Base-by-base conservation (phyloP, 2,797 vertebrate genomes). In the Microctenopoma steveboyesi region DNA sequence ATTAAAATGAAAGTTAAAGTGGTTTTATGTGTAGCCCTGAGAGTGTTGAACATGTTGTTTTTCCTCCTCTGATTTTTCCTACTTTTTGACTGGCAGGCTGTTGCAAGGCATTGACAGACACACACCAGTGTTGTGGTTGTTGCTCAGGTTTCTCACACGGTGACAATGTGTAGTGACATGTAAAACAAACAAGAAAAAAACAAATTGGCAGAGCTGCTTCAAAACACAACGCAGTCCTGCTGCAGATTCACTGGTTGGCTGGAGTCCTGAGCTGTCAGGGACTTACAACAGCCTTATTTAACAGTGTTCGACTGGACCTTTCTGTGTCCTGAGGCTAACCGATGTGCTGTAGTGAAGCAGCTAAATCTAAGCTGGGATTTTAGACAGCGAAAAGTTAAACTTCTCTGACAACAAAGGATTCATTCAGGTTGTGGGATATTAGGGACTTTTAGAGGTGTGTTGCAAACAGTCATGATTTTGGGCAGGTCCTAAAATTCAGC, bases 21-120 rank as follows among this genome's bases (percentile, higher is more conserved):
- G 25, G 11, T 15, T 28, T 47, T 8, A 12, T 9, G 8, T 33
- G 30, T 5, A 51, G n/a, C 40, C 15, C 8, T 53, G 61, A 52
- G 48, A 59, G 60, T 55, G 50, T 55, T 18, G 2, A 13, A 30
- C 25, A 15, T 13, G 25, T 42, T 13, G 40, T 40, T 3, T 40
- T 13, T 28, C 12, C 27, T 22, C 16, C n/a, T 39, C 35, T 68
- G 35, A 27, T 33, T 72, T 57, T 45, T 18, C 67, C 56, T 46
- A 37, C 53, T n/a, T 4, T 49, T 43, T 73, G 81, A 78, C 56
- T 72, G 86, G 72, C 76, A 45, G 74, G 64, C 55, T 8, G 57
- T 56, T 13, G 10, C 0, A n/a, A 78, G 72, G 73, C 15, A 46
- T 69, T 4, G 39, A 86, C 80, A 73, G 76, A 73, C 52, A 56